A percentile compares a stretch with the other conserved stretches of the same genome.
Conservation (phyloP, 2,113 vertebrate genomes). For the Australoheros scitulus region DNA sequence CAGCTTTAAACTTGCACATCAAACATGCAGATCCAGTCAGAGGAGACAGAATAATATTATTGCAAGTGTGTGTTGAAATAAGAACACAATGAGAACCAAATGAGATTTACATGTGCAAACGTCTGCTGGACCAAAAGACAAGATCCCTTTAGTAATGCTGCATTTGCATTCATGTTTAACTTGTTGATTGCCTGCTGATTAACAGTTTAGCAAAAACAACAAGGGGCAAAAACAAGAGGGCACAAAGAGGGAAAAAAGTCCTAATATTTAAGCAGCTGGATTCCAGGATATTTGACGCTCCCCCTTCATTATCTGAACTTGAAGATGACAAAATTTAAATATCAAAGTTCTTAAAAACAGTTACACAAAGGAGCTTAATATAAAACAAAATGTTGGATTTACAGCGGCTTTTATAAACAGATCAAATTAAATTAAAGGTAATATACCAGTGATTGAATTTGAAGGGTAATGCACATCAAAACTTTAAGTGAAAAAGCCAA, state of each 20-base stretch:
- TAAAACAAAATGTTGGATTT: not conserved
- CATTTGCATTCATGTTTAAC: not conserved
- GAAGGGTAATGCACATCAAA: not conserved
- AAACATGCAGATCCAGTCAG: slow-evolving; percentile 41
- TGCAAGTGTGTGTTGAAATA: slow-evolving; percentile 46
- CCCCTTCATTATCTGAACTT: not conserved
- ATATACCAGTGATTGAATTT: not conserved
- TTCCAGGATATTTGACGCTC: not conserved
- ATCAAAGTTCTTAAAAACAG: not conserved
- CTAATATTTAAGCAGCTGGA: not conserved
- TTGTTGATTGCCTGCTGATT: not conserved
- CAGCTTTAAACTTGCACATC: slow-evolving; percentile 50
- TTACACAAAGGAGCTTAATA: not conserved
- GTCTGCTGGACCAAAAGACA: not conserved
- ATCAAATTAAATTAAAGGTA: not conserved
- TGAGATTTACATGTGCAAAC: slow-evolving; percentile 13
- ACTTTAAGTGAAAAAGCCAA: not conserved
- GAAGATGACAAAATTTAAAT: not conserved
- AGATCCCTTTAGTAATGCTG: not conserved
- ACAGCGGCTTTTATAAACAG: not conserved
- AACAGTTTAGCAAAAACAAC: not conserved
- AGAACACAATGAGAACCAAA: not conserved
- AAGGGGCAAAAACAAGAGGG: too few species aligned
- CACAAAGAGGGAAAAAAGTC: not conserved
- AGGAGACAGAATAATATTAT: slow-evolving; percentile 51